Percentiles rank a stretch among this genome's conserved stretches.
Conservation (phyloP, 2,888 invertebrate species). For the Cephus spinipes region DNA sequence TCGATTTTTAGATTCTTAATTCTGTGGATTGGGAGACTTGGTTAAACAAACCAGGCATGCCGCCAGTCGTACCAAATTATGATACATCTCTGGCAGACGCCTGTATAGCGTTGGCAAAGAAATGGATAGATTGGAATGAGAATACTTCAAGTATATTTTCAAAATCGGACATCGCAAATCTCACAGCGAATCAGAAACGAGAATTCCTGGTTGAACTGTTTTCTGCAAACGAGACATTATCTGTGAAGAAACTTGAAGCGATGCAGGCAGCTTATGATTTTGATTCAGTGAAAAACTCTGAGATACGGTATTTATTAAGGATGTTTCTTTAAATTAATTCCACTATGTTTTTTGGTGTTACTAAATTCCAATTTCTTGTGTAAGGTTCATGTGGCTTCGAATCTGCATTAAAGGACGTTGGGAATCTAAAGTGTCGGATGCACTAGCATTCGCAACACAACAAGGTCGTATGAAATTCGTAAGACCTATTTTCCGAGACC, state of each 20-base stretch:
- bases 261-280: constrained; percentile 77
- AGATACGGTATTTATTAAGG: constrained; percentile 70
- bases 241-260: constrained; percentile 71
- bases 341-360: neutral
- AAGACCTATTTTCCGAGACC: constrained; percentile 87
- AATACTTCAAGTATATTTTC: constrained; percentile 65
- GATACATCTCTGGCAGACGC: constrained; percentile 76
- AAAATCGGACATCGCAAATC: constrained; percentile 68
- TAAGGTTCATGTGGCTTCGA: constrained; percentile 78
- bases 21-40: constrained; percentile 86
- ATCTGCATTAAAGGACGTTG: constrained; percentile 82
- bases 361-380: neutral
- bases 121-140: constrained; percentile 70
- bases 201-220: constrained; percentile 79
- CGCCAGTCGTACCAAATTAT: constrained; percentile 85
- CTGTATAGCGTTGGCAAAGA: constrained; percentile 71
- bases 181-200: constrained; percentile 76
- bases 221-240: constrained; percentile 67
- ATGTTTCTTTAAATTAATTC: constrained; percentile 1
- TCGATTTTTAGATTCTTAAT: constrained; percentile 34
- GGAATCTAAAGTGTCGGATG: constrained; percentile 74
- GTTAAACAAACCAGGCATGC: constrained; percentile 89
- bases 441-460: constrained; percentile 82
- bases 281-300: constrained; percentile 77
- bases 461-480: constrained; percentile 94